Base-by-base conservation (phyloP, 2,888 invertebrate species). In the Stenurella melanura region DNA sequence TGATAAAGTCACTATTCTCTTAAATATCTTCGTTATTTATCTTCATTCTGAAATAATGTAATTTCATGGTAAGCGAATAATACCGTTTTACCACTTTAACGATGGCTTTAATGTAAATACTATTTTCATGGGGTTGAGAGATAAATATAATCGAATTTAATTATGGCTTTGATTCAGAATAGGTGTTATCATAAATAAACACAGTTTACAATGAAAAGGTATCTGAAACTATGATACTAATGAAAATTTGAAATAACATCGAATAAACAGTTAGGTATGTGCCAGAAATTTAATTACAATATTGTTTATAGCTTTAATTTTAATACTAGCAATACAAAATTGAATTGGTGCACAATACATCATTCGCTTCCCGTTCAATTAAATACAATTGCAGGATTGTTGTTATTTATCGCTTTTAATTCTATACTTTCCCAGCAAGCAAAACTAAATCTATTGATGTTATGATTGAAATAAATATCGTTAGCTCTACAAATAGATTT, bases 291-390 rank as follows among this genome's bases (percentile, higher is more conserved):
- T 66, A 73, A 73, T 73, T 73, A 73, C 64, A 38, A 56, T 73
- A 56, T 73, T 73, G 73, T 73, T 73, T 73, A 73, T 73, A n/a
- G 73, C 30, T 56, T 64, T 64, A 73, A 73, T 63, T 73, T 64
- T 34, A 63, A 64, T 73, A 18, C 64, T 19, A 54, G 17, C 18
- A 21, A 18, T 58, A 38, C 42, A 18, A 64, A 64, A 64, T 19
- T 17, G 42, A 64, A 64, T 64, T 21, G 9, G 64, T 42, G 12
- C n/a, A 15, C n/a, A 15, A 50, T 50, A 50, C 15, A 50, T 50
- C n/a, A 50, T n/a, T 15, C n/a, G 3, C 4, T n/a, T 50, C 5
- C 50, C n/a, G 50, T 50, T n/a, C 50, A n/a, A 50, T 50, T 50
- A 50, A 50, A 50, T 50, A n/a, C n/a, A 50, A 50, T 50, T 50